These are phyloP conservation scores for Drosophila pseudotakahashii DNA, from an alignment of 2,888 invertebrate genomes.

Conservation along the genomic window DNA sequence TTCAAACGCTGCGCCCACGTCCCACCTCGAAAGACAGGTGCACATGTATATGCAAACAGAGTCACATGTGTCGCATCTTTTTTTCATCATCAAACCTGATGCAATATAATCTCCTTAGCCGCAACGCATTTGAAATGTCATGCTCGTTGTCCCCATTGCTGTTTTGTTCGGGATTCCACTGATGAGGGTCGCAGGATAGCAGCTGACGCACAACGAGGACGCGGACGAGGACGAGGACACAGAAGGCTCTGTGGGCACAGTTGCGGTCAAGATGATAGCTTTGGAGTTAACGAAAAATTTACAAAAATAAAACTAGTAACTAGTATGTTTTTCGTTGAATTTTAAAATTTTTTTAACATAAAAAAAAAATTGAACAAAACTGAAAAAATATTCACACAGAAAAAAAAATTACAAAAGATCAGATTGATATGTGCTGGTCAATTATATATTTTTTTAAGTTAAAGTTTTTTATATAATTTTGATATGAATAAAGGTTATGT, in stretches of 20 bases:
- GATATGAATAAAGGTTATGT: too few relatives aligned
- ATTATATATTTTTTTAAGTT: too few relatives aligned
- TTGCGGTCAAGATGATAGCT: not conserved
- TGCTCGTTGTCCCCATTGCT: conserved; percentile 45
- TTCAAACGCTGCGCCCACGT: conserved; percentile 16
- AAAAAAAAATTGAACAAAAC: too few relatives aligned
- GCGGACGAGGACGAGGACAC: conserved; percentile 30
- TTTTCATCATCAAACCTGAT: conserved; percentile 31
- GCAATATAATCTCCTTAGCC: conserved; percentile 50
- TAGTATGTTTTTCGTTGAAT: too few relatives aligned
- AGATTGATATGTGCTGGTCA: too few relatives aligned
- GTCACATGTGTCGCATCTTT: conserved; percentile 31
- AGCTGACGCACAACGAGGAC: conserved; percentile 60
- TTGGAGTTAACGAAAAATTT: too few relatives aligned
- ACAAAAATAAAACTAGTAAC: too few relatives aligned
- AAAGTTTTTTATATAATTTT: too few relatives aligned
- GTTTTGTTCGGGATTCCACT: conserved; percentile 60
- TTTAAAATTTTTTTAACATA: too few relatives aligned
- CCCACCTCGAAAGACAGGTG: not conserved
- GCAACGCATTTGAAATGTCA: conserved; percentile 46
- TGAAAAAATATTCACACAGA: too few relatives aligned
- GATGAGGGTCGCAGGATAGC: conserved; percentile 62
- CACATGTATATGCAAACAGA: conserved; percentile 24
- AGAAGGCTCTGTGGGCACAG: conserved; percentile 6
- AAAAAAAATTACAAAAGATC: too few relatives aligned